Percentiles rank a stretch among this genome's conserved stretches.
phyloP scores from a whole-genome alignment of 2,113 vertebrate species.

The Cryptotis parvus region DNA sequence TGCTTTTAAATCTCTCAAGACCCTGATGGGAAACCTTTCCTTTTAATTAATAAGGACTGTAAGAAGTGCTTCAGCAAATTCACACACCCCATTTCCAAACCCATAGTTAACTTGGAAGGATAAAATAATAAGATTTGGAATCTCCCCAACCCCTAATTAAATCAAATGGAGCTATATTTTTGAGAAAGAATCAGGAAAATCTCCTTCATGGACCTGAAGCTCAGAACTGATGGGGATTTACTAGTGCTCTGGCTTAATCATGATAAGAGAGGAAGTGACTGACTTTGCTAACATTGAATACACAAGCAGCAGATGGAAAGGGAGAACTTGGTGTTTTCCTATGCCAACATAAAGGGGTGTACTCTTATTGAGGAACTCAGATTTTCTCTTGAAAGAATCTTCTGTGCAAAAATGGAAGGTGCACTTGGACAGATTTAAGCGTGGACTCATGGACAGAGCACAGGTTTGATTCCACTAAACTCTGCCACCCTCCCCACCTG shows the following conservation, averaged over 20 bases:
- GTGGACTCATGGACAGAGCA: background rate
- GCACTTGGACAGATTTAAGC: background rate
- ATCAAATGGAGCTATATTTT: conserved; percentile 44
- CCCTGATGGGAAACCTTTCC: conserved; percentile 31
- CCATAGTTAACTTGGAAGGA: background rate
- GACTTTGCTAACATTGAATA: background rate
- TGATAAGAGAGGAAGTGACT: background rate
- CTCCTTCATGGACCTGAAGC: background rate
- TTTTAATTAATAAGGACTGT: conserved; percentile 51
- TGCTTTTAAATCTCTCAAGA: conserved; percentile 50
- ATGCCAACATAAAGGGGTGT: fast-evolving
- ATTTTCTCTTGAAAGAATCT: conserved; percentile 17
- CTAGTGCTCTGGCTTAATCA: background rate
- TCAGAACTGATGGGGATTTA: conserved; percentile 22
- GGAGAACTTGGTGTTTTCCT: background rate
- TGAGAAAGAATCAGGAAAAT: conserved; percentile 1
- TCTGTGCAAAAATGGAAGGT: background rate
- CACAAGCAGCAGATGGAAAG: background rate
- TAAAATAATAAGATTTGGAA: conserved; percentile 17
- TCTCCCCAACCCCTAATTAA: conserved; percentile 15
- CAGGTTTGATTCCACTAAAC: background rate
- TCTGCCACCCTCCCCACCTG: too few relatives aligned
- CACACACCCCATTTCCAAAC: background rate
- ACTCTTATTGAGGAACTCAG: background rate
- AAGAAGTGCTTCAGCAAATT: background rate